phyloP scores from a whole-genome alignment of 2,113 vertebrate species.

The Holacanthus passer region DNA sequence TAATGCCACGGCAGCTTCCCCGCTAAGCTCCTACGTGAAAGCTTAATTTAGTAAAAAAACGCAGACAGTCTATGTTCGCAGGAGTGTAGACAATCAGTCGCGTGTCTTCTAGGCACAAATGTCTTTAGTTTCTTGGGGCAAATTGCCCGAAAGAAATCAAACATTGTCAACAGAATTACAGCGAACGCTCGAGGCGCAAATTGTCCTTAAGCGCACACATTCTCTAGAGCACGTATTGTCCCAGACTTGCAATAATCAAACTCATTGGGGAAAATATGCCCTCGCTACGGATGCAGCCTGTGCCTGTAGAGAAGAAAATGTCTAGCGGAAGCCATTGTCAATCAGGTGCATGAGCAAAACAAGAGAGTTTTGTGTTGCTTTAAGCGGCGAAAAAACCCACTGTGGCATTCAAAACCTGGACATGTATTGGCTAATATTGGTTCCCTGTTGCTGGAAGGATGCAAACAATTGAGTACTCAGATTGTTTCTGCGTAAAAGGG shows the following conservation, averaged over 20 bases:
- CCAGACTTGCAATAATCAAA: conserved; percentile 53
- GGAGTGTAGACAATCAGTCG: conserved; percentile 7
- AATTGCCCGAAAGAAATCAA: conserved; percentile 55
- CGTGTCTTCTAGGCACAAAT: conserved; percentile 49
- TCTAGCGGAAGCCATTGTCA: conserved; percentile 47
- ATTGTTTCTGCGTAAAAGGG: conserved; percentile 49
- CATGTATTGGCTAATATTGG: conserved; percentile 48
- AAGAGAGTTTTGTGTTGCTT: conserved; percentile 48
- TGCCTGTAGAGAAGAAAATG: conserved; percentile 44
- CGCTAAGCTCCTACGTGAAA: conserved; percentile 21
- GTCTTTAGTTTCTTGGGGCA: conserved; percentile 43
- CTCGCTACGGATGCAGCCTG: conserved; percentile 36
- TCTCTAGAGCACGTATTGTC: conserved; percentile 33
- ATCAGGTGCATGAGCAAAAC: conserved; percentile 55
- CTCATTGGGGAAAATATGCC: conserved; percentile 47
- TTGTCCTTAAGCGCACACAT: conserved; percentile 49
- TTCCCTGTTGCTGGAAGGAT: conserved; percentile 43
- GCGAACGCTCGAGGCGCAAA: conserved; percentile 47
- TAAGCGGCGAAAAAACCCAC: conserved; percentile 35
- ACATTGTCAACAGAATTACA: conserved; percentile 64
- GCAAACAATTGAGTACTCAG: conserved; percentile 56
- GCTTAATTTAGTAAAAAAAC: conserved; percentile 37
- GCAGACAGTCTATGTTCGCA: conserved; percentile 23
- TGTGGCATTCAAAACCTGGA: conserved; percentile 55
- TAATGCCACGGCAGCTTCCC: conserved; percentile 31